Conservation (phyloP, 2,797 vertebrate species). For the Coilia nasus region DNA sequence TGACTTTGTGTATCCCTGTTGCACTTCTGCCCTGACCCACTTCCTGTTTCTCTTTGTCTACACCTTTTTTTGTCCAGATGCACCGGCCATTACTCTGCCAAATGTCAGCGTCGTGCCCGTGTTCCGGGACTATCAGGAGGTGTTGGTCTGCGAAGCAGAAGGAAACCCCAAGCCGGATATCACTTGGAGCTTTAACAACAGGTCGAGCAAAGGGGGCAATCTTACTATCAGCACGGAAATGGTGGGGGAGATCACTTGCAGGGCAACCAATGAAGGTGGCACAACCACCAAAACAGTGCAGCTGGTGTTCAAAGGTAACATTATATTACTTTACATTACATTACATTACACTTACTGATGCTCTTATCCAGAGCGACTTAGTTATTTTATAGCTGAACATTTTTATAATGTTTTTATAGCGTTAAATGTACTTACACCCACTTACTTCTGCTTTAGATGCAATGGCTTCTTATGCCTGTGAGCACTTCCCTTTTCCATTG, state of each 20-base stretch:
- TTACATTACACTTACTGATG: too few species aligned
- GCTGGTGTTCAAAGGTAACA: slow-evolving; percentile 71
- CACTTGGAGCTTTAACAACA: slow-evolving; percentile 54
- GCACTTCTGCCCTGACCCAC: neutral
- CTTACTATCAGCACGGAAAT: slow-evolving; percentile 47
- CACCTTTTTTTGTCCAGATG: slow-evolving; percentile 57
- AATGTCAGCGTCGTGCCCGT: slow-evolving; percentile 64
- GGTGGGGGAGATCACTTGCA: slow-evolving; percentile 65
- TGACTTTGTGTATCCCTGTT: neutral
- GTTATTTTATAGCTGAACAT: too few species aligned
- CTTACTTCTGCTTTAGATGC: neutral
- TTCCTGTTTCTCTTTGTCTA: neutral
- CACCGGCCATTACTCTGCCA: slow-evolving; percentile 65
- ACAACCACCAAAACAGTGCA: slow-evolving; percentile 43
- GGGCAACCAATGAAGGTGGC: slow-evolving; percentile 56
- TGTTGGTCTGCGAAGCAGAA: slow-evolving; percentile 69
- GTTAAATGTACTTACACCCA: slow-evolving; percentile 2
- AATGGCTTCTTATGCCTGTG: too few species aligned
- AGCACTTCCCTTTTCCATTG: too few species aligned
- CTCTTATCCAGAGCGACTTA: too few species aligned
- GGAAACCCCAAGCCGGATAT: slow-evolving; percentile 67
- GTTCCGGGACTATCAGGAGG: slow-evolving; percentile 65
- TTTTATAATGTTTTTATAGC: too few species aligned
- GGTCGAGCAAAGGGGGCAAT: neutral
- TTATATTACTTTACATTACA: neutral